These are phyloP conservation scores for Arge pagana DNA, from an alignment of 2,888 invertebrate species.

Conservation along the genomic window DNA sequence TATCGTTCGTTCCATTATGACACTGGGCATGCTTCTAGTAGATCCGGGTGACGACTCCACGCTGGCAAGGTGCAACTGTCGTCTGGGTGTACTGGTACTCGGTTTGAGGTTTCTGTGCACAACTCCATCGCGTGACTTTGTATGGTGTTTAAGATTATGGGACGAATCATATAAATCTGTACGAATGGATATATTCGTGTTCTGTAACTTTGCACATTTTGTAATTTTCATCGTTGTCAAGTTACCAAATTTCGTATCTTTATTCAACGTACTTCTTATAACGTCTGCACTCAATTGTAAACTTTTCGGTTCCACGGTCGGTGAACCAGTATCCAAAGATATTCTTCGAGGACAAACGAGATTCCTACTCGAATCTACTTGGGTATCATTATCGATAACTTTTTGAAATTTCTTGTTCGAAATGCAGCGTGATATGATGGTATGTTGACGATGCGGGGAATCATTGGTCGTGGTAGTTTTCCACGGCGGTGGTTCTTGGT, in stretches of 20 bases:
- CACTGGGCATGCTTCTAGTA: slow-evolving; percentile 1
- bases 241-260: too few species aligned
- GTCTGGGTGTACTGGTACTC: background rate
- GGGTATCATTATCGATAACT: too few species aligned
- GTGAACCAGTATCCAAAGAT: too few species aligned
- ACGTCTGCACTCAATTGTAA: too few species aligned
- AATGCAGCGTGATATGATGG: slow-evolving; percentile 6
- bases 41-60: slow-evolving; percentile 1
- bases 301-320: too few species aligned
- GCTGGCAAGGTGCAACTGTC: slow-evolving; percentile 8
- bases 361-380: too few species aligned
- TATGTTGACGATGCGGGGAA: too few species aligned
- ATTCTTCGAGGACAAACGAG: too few species aligned
- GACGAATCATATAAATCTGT: slow-evolving; percentile 51
- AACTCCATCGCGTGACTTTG: slow-evolving; percentile 38
- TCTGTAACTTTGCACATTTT: slow-evolving; percentile 39
- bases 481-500: slow-evolving; percentile 45
- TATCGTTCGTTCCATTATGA: slow-evolving; percentile 9
- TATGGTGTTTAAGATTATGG: slow-evolving; percentile 39
- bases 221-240: too few species aligned
- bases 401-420: slow-evolving; percentile 2
- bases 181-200: slow-evolving; percentile 51
- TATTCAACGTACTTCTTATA: too few species aligned
- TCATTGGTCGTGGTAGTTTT: background rate
- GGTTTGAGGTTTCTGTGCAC: slow-evolving; percentile 33